Evolutionary conservation across 2,797 vertebrate species (phyloP), one percentile per base, ranked within the genome.

Genomic region (Sphenodon punctatus): DNA sequence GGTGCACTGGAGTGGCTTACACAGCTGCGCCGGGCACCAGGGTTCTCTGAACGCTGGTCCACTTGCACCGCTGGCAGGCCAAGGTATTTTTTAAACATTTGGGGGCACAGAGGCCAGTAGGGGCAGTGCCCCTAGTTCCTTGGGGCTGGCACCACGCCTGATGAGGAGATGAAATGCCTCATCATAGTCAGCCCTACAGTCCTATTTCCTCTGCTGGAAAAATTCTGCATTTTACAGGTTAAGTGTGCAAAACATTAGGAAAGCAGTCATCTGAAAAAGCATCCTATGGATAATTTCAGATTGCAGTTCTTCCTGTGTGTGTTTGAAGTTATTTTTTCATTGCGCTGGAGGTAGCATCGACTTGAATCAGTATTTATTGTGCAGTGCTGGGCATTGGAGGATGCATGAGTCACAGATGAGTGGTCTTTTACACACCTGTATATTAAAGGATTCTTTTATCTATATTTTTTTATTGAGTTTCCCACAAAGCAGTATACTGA

Each of bases 371-470:
- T 78, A 83, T 67, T 49, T 76, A 67, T 3, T 39, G 60, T 48
- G 79, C 32, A 27, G 56, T 55, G 59, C 13, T 67, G 69, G 23
- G 53, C 69, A 22, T 55, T 67, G 65, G 79, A 56, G 78, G 56
- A 65, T 60, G 27, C 60, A 15, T 3, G 11, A 63, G 71, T 66
- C 76, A 60, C 49, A 3, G 8, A 69, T 59, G 22, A 55, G 53
- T n/a, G n/a, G 6, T n/a, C n/a, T 10, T 75, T 91, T 76, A 61
- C 20, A 53, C 65, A 30, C 25, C 53, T 15, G 10, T 68, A 60
- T 30, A n/a, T 86, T 75, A 36, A 78, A 65, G 36, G 60, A 27
- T 75, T 65, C 64, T 75, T 76, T 88, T 71, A 80, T 77, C 88
- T 86, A 56, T 60, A 55, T 15, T 34, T 34, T 88, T 66, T 67